These are phyloP conservation scores for Mesorhabditis belari DNA, from an alignment of 2,888 invertebrate species.

Conservation along the genomic window DNA sequence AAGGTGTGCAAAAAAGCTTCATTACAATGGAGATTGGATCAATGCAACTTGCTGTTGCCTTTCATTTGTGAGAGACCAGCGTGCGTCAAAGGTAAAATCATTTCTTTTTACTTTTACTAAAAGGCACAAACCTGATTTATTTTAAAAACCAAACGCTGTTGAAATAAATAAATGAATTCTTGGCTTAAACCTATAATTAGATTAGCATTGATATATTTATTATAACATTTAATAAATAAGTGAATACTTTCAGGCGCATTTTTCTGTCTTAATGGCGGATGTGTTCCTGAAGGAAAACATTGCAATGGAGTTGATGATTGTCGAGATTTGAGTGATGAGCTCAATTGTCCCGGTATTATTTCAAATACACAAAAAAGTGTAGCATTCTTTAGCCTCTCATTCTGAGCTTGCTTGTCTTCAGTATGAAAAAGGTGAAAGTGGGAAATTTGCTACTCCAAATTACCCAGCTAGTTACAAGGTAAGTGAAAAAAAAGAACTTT, in stretches of 20 bases:
- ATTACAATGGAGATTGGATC: conserved; percentile 77
- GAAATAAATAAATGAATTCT: too few species aligned
- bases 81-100: conserved; percentile 67
- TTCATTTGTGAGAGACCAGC: conserved; percentile 87
- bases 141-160: too few species aligned
- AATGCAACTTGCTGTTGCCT: conserved; percentile 84
- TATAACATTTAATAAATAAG: too few species aligned
- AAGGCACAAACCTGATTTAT: too few species aligned
- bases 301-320: conserved; percentile 53
- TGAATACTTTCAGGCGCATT: conserved; percentile 40
- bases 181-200: too few species aligned
- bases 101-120: conserved; percentile 4
- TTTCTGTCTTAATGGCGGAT: conserved; percentile 52
- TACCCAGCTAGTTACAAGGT: conserved; percentile 68
- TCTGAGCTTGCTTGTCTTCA: conserved; percentile 41
- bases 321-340: conserved; percentile 52
- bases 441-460: conserved; percentile 74
- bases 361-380: too few species aligned
- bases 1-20: conserved; percentile 57
- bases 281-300: conserved; percentile 39
- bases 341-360: conserved; percentile 51
- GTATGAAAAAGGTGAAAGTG: conserved; percentile 46
- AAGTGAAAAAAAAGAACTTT: neutral
- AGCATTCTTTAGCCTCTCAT: conserved; percentile 18
- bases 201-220: too few species aligned